Evolutionary conservation across 2,888 invertebrate species (phyloP).

Genomic region (Kuschelorhynchus macadamiae): DNA sequence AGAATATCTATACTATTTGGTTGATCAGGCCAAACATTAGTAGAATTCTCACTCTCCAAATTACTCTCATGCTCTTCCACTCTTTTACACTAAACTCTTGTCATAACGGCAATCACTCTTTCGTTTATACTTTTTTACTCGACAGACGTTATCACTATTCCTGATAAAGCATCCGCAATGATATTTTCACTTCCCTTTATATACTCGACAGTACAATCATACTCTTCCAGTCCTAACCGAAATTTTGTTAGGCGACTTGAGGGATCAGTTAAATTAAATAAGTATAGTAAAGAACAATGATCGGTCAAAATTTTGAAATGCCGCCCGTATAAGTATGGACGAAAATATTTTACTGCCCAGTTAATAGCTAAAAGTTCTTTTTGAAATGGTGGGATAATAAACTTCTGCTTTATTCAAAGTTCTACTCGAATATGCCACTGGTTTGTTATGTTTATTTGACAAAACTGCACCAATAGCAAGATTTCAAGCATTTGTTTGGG

Average conservation of each 20-base stretch:
- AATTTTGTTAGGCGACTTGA: constrained; percentile 53
- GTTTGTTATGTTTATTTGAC: constrained; percentile 41
- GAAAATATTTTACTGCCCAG: constrained; percentile 46
- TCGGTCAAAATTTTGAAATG: constrained; percentile 50
- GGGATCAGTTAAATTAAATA: constrained; percentile 52
- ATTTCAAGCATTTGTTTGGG: constrained; percentile 22
- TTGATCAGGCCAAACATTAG: constrained; percentile 28
- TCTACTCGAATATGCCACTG: constrained; percentile 43
- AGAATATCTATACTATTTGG: constrained; percentile 1
- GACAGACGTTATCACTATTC: constrained; percentile 29
- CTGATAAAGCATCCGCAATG: constrained; percentile 36
- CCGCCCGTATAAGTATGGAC: constrained; percentile 42
- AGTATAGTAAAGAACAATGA: constrained; percentile 51
- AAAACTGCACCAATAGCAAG: constrained; percentile 42
- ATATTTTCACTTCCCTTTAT: constrained; percentile 26
- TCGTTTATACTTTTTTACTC: constrained; percentile 32
- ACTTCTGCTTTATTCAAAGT: neutral
- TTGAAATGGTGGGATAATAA: constrained; percentile 33
- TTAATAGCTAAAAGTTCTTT: constrained; percentile 30
- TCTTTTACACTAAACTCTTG: constrained; percentile 21
- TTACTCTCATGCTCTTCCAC: neutral
- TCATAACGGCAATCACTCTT: constrained; percentile 21
- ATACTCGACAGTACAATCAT: constrained; percentile 50
- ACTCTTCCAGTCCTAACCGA: constrained; percentile 50
- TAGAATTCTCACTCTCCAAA: neutral